Base-by-base conservation (phyloP, 2,888 invertebrate genomes). In the Hoplodrina blanda region DNA sequence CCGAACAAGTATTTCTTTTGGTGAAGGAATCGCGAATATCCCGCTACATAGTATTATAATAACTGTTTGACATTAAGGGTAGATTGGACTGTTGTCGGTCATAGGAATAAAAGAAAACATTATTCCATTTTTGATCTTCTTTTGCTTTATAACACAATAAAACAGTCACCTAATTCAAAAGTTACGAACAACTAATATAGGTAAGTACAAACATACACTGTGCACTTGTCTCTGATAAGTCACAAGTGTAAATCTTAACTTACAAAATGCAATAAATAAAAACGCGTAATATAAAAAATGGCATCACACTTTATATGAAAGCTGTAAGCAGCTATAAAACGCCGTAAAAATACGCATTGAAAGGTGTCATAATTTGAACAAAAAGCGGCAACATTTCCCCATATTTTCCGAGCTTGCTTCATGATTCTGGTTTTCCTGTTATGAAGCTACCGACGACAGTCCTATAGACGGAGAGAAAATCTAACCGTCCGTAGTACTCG, bases 11-110 rank as follows among this genome's bases (percentile, higher is more conserved):
- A 81, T 85, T 85, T 82, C 71, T 74, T 76, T 76, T 78, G 76
- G 63, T 69, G 72, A 81, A 81, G 81, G 85, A 73, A 73, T 78
- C 67, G 73, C 70, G 70, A 80, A 78, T 75, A 74, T 79, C 70
- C 82, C 80, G 85, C 86, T 83, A 83, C 82, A 84, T 80, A 80
- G 73, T 75, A 76, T 73, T 67, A 71, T 81, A 86, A 83, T 82
- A 82, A 81, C 83, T 68, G 78, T 82, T 75, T 63, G 76, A 70
- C 46, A 73, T 71, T 69, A 74, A 68, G 71, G 78, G 78, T 8
- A 44, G 56, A 52, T 11, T 33, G 0, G 6, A 20, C 65, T 13
- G 56, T 84, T 82, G 19, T 61, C 30, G 33, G 41, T 0, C 8
- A 44, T 30, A 15, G n/a, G 20, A 25, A 4, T 41, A 59, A 6